phyloP scores from a whole-genome alignment of 37 sponge, comb jelly and placozoan genomes.

The Aplysina aerophoba region DNA sequence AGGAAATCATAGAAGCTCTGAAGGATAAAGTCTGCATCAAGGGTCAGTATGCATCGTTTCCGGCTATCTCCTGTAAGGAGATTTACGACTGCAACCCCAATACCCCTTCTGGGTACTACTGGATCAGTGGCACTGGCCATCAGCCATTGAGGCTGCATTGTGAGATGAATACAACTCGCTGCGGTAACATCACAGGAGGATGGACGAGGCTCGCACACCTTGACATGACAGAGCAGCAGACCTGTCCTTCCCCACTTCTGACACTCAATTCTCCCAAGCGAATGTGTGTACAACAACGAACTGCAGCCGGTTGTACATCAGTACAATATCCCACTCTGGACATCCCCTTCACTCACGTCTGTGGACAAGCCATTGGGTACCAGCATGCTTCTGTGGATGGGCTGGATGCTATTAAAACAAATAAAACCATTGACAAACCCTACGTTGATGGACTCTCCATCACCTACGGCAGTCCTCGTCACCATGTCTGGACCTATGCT shows the following conservation, averaged over 20 bases:
- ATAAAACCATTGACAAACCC: background rate
- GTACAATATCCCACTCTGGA: background rate
- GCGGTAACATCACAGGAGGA: conserved; percentile 25
- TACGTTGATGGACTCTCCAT: conserved; percentile 16
- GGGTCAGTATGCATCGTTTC: too few species aligned
- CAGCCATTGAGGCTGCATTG: background rate
- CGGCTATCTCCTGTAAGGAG: background rate
- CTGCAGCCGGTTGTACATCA: conserved; percentile 3
- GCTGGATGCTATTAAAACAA: background rate
- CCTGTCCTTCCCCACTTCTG: conserved; percentile 12
- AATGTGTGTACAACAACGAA: background rate
- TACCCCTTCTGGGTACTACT: conserved; percentile 3
- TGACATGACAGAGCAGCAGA: background rate
- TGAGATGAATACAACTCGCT: conserved; percentile 5
- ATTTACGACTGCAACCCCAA: background rate
- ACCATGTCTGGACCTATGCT: background rate
- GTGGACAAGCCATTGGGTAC: conserved; percentile 10
- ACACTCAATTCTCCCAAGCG: background rate
- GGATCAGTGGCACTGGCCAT: background rate
- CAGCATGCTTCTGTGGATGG: background rate
- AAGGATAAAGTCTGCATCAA: background rate
- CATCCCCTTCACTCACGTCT: conserved; percentile 5
- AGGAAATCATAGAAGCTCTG: background rate
- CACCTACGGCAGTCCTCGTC: background rate
- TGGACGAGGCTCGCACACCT: conserved; percentile 15